Conservation (phyloP, 2,888 invertebrate genomes). For the Odontomyia ornata region DNA sequence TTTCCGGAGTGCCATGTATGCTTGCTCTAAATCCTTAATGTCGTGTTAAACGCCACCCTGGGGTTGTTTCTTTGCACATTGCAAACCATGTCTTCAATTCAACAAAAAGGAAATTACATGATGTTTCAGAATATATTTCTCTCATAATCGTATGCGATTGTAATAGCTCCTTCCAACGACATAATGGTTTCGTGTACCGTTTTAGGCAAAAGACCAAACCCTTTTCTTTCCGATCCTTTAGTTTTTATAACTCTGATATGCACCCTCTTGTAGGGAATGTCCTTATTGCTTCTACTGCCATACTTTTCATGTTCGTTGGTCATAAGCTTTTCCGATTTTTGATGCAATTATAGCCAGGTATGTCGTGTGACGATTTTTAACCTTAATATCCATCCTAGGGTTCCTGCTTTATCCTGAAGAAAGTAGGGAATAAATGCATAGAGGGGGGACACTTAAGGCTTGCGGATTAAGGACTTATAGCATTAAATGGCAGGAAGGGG, state of each 20-base stretch:
- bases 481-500: too few species aligned
- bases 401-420: too few species aligned
- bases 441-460: neutral
- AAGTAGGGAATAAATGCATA: neutral
- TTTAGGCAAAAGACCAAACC: neutral
- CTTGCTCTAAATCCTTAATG: slow-evolving; percentile 11
- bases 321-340: slow-evolving; percentile 25
- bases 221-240: neutral
- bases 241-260: neutral
- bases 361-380: slow-evolving; percentile 4
- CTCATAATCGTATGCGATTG: neutral
- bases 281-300: neutral
- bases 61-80: neutral
- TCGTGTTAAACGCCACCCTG: slow-evolving; percentile 20
- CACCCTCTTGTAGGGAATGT: neutral
- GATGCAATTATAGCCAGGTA: slow-evolving; percentile 8
- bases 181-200: neutral
- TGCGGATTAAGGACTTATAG: neutral
- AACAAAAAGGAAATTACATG: slow-evolving; percentile 28
- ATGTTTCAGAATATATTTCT: slow-evolving; percentile 11
- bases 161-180: neutral
- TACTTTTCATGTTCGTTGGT: slow-evolving; percentile 19
- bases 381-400: neutral
- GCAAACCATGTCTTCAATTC: neutral
- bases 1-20: too few species aligned